phyloP scores from a whole-genome alignment of 2,888 invertebrate genomes.

The Drosophila austrosaltans region DNA sequence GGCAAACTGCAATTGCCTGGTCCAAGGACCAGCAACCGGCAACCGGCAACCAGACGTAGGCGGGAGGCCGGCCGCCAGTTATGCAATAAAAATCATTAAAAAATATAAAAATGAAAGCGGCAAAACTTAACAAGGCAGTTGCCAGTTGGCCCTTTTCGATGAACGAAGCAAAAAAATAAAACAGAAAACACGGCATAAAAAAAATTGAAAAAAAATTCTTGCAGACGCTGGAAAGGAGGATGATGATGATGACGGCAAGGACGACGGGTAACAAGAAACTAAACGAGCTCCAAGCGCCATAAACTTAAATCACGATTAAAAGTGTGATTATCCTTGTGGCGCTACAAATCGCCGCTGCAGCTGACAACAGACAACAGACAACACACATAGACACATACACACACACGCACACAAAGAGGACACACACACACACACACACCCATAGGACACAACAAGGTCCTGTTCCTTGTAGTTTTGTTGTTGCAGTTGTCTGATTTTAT shows the following conservation, averaged over 20 bases:
- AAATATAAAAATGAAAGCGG: conserved; percentile 75
- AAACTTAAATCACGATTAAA: conserved; percentile 83
- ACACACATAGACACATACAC: conserved; percentile 29
- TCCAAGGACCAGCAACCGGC: conserved; percentile 4
- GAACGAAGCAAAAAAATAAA: background rate
- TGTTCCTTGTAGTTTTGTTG: conserved; percentile 54
- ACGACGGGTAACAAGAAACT: conserved; percentile 64
- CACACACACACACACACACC: conserved; percentile 41
- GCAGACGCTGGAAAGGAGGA: conserved; percentile 42
- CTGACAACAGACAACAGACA: conserved; percentile 71
- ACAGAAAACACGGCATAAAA: conserved; percentile 42
- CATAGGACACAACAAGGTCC: conserved; percentile 23
- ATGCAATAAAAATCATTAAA: conserved; percentile 79
- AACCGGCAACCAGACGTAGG: conserved; percentile 15
- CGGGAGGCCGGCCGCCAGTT: conserved; percentile 58
- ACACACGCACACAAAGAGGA: conserved; percentile 6
- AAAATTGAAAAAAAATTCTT: conserved; percentile 36
- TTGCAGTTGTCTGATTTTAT: conserved; percentile 77
- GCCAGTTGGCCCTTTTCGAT: conserved; percentile 16
- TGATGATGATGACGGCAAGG: conserved; percentile 20
- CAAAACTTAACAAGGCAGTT: conserved; percentile 67
- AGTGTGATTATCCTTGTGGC: conserved; percentile 83
- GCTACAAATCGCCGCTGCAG: conserved; percentile 81
- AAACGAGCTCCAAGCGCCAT: conserved; percentile 76
- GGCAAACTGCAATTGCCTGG: conserved; percentile 78